Evolutionary conservation across 2,113 vertebrate species (phyloP).

Genomic region (Grallaria varia): DNA sequence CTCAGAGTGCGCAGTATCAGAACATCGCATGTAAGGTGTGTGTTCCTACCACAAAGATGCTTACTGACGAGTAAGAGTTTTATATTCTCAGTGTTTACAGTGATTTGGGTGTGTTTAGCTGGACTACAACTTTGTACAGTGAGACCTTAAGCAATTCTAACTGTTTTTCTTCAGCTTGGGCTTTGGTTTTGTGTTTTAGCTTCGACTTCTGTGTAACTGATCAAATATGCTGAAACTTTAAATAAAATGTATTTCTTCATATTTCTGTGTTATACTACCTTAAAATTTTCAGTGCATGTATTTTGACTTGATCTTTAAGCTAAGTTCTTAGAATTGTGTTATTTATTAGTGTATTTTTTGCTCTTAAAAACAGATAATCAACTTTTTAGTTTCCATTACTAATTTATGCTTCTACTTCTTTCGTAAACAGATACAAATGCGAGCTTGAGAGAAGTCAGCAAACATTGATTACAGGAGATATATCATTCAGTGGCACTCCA

Average conservation of each 20-base stretch:
- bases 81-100: neutral
- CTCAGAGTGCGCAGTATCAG: neutral
- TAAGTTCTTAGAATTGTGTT: neutral
- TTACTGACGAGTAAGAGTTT: neutral
- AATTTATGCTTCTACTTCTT: neutral
- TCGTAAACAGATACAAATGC: constrained; percentile 80
- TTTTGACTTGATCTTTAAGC: neutral
- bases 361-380: neutral
- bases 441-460: constrained; percentile 85
- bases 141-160: neutral
- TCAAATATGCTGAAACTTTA: neutral
- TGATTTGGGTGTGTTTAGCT: neutral
- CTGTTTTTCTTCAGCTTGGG: neutral
- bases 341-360: neutral
- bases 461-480: constrained; percentile 58
- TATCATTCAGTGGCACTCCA: constrained; percentile 75
- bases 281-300: neutral
- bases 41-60: neutral
- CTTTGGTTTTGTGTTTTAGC: neutral
- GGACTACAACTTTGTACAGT: neutral
- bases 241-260: neutral
- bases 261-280: neutral
- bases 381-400: neutral
- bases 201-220: neutral
- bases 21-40: neutral